These are phyloP conservation scores for Diphyllodes magnificus DNA, from an alignment of 2,113 vertebrate species.

Conservation along the genomic window DNA sequence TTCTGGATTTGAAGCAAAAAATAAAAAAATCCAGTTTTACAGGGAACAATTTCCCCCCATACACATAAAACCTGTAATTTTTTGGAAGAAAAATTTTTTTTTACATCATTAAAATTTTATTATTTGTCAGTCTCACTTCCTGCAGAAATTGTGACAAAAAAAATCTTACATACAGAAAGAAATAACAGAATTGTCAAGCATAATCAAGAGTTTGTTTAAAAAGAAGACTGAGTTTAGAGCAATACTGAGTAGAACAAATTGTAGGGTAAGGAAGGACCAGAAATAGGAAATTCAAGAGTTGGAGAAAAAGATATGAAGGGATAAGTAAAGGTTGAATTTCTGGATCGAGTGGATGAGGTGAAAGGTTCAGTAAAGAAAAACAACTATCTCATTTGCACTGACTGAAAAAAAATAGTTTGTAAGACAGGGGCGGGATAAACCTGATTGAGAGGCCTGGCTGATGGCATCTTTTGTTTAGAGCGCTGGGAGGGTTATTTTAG, in stretches of 20 bases:
- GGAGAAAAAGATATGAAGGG: neutral
- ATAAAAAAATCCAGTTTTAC: neutral
- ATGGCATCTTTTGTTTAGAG: neutral
- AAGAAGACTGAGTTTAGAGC: neutral
- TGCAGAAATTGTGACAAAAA: neutral
- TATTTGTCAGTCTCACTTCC: neutral
- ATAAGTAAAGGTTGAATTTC: neutral
- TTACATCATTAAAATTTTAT: neutral
- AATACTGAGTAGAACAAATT: neutral
- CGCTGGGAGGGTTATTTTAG: neutral
- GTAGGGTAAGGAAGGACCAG: neutral
- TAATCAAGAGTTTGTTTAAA: neutral
- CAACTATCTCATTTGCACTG: neutral
- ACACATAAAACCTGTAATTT: neutral
- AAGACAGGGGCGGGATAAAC: neutral
- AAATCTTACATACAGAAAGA: neutral
- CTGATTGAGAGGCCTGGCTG: neutral
- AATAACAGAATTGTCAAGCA: neutral
- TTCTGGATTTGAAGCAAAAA: neutral
- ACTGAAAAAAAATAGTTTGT: neutral
- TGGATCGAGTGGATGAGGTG: neutral
- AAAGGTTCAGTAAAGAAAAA: neutral
- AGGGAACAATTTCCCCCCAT: neutral
- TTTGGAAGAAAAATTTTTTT: neutral
- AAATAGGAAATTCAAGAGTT: neutral